These are phyloP conservation scores for Sarcophaga carnaria DNA, from an alignment of 2,888 invertebrate genomes.

Conservation along the genomic window DNA sequence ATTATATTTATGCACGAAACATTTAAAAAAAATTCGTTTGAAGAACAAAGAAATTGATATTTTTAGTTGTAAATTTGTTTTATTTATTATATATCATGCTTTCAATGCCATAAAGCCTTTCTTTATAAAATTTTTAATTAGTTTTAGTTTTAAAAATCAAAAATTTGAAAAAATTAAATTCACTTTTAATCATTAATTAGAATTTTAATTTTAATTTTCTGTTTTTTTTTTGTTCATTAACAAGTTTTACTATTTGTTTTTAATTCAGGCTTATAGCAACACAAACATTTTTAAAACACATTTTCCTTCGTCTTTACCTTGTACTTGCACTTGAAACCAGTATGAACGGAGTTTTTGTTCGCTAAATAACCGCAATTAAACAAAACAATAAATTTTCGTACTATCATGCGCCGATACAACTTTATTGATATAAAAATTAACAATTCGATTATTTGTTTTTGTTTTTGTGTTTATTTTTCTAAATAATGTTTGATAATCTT, in stretches of 20 bases:
- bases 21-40: too few relatives aligned
- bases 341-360: neutral
- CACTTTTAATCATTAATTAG: neutral
- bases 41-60: too few relatives aligned
- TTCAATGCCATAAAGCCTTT: too few relatives aligned
- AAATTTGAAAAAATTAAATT: neutral
- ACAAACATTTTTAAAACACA: neutral
- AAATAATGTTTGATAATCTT: neutral
- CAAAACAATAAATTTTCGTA: neutral
- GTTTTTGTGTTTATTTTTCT: neutral
- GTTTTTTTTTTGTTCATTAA: neutral
- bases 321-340: conserved; percentile 45
- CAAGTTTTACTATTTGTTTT: neutral
- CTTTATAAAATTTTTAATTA: too few relatives aligned
- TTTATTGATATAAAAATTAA: neutral
- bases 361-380: neutral
- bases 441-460: conserved; percentile 3
- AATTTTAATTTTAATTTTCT: neutral
- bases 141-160: neutral
- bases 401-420: neutral
- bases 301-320: conserved; percentile 27
- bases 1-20: too few relatives aligned
- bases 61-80: too few relatives aligned
- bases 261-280: neutral
- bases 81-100: too few relatives aligned